phyloP scores from a whole-genome alignment of 2,888 invertebrate genomes.

The Eristalis tenax region DNA sequence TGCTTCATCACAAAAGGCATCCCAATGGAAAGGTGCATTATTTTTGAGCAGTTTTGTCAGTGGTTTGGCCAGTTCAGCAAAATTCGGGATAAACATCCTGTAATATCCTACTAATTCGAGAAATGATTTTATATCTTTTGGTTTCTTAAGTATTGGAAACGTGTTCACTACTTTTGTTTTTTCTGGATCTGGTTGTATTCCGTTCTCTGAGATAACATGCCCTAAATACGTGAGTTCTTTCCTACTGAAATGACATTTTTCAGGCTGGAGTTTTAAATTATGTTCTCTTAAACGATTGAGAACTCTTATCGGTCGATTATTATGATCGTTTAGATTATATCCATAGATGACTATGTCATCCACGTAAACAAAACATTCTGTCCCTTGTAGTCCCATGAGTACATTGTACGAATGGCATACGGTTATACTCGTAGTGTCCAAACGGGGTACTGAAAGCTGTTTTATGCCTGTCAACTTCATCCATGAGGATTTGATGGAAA shows the following conservation, averaged over 20 bases:
- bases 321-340: conserved; percentile 7
- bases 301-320: background rate
- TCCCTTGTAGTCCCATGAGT: too few relatives aligned
- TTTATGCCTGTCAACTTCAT: background rate
- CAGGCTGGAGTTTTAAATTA: conserved; percentile 15
- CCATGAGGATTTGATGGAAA: background rate
- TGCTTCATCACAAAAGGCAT: too few relatives aligned
- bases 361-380: too few relatives aligned
- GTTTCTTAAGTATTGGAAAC: too few relatives aligned
- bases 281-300: conserved; percentile 2
- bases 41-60: background rate
- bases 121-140: background rate
- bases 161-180: background rate
- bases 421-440: background rate
- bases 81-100: too few relatives aligned
- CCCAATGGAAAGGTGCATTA: background rate
- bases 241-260: conserved; percentile 6
- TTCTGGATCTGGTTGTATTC: background rate
- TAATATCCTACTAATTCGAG: background rate
- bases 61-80: background rate
- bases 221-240: conserved; percentile 5
- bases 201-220: background rate
- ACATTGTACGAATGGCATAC: background rate
- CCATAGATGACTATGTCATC: conserved; percentile 1
- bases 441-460: background rate